Conservation (phyloP, 2,888 invertebrate genomes). For the Lepidonotus clava region DNA sequence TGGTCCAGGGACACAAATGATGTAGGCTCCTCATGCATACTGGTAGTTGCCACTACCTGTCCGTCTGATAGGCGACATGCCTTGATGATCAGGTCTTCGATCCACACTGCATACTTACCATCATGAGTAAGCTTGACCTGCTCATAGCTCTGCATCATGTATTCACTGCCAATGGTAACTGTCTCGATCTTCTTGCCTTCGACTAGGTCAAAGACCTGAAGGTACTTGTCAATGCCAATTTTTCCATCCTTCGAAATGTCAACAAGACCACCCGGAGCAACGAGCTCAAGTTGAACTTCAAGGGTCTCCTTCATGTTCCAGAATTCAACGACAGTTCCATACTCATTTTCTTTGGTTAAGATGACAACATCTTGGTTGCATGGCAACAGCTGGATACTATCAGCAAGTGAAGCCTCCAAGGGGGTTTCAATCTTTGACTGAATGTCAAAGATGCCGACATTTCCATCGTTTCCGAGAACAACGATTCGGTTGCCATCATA, state of each 20-base stretch:
- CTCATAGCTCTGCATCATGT: background rate
- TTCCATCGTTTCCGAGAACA: slow-evolving; percentile 29
- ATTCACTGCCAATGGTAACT: background rate
- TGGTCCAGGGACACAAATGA: slow-evolving; percentile 59
- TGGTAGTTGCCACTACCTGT: slow-evolving; percentile 58
- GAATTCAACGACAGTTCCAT: background rate
- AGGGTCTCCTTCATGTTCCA: slow-evolving; percentile 29
- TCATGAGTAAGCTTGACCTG: slow-evolving; percentile 63
- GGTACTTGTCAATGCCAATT: slow-evolving; percentile 63
- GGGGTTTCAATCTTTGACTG: background rate
- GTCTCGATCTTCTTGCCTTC: slow-evolving; percentile 44
- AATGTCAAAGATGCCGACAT: background rate
- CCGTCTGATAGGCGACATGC: slow-evolving; percentile 58
- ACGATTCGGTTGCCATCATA: slow-evolving; percentile 58
- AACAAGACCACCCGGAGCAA: slow-evolving; percentile 52
- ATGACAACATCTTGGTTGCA: slow-evolving; percentile 29
- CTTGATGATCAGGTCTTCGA: slow-evolving; percentile 60
- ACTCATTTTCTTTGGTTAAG: slow-evolving; percentile 20
- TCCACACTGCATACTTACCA: slow-evolving; percentile 64
- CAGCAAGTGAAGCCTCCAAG: background rate
- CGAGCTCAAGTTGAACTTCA: slow-evolving; percentile 1
- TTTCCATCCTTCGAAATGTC: slow-evolving; percentile 64
- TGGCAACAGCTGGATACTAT: slow-evolving; percentile 39
- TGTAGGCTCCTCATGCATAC: slow-evolving; percentile 64
- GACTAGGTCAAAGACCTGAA: slow-evolving; percentile 62